Evolutionary conservation across 2,797 vertebrate genomes (phyloP), one percentile per base, ranked within the genome.

Genomic region (Prionace glauca): DNA sequence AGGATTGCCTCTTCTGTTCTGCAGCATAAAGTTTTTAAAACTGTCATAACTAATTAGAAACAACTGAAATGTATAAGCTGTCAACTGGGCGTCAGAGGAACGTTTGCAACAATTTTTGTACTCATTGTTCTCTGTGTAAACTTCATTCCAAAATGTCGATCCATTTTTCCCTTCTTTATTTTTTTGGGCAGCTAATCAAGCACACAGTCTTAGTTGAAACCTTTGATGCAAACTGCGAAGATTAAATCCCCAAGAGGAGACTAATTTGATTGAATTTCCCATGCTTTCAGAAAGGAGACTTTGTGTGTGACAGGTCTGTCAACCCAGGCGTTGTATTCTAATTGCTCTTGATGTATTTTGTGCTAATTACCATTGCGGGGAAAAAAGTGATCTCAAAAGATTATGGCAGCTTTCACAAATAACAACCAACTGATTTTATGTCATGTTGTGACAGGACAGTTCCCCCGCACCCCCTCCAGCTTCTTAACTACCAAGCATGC

Each of bases 361-460:
- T 97, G 97, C 98, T 98, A 98, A 98, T 98, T 98, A 97, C 97
- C 97, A 97, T 97, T 97, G 96, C 97, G 12, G 71, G 10, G 96
- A 97, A 97, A 67, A 92, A 92, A 69, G 98, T 97, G 98, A 98
- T 98, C 97, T 98, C 97, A 97, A 97, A 97, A 98, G 97, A 98
- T 98, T 98, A 97, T 96, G 97, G 97, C 97, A 97, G 97, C 97
- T 97, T 95, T 98, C 98, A 98, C 97, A 97, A 97, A 98, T 98
- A 98, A 98, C 96, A 96, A 97, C 96, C 97, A 96, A 96, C 96
- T 86, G 65, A 95, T 95, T 97, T 77, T 0, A 96, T 96, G 84
- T 96, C 11, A 67, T 97, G 96, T 97, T 97, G 97, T 97, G 98
- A 98, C 97, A 97, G 97, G 97, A 97, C 97, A 12, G 97, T 98